Percentiles rank a stretch among this genome's conserved stretches.
Conservation (phyloP, 2,113 vertebrate species). For the Odocoileus hemionus region DNA sequence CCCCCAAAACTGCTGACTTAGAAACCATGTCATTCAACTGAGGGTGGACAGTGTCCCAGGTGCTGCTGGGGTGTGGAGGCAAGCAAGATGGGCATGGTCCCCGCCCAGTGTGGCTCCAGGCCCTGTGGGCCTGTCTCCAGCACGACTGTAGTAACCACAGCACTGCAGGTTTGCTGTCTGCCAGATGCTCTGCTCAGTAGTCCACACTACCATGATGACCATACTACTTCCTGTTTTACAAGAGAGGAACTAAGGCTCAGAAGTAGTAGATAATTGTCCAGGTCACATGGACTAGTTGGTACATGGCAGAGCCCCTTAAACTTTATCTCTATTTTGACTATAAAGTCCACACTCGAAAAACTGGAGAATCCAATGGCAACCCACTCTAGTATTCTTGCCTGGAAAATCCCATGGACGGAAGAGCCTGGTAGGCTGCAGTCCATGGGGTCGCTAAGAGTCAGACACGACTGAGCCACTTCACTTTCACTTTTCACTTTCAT, state of each 20-base stretch:
- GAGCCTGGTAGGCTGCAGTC: not conserved
- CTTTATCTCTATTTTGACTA: not conserved
- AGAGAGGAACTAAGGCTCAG: not conserved
- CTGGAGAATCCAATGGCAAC: not conserved
- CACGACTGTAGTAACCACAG: no score
- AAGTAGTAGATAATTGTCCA: not conserved
- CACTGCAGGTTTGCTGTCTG: not conserved
- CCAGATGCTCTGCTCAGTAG: not conserved
- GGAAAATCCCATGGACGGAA: not conserved
- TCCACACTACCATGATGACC: not conserved
- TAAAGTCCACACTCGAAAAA: not conserved
- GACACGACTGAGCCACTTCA: not conserved
- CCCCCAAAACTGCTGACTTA: not conserved
- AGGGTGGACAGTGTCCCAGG: not conserved
- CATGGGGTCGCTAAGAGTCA: not conserved
- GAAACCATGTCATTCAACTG: not conserved
- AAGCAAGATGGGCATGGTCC: not conserved
- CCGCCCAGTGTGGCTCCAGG: not conserved
- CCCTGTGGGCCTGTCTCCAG: not conserved
- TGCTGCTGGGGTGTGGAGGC: no score
- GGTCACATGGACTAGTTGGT: not conserved
- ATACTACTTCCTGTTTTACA: not conserved
- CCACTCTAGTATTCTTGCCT: not conserved
- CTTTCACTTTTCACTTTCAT: not conserved
- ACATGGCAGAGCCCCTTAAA: not conserved